These are phyloP conservation scores for Mohoua ochrocephala DNA, from an alignment of 2,113 vertebrate genomes.

Conservation along the genomic window DNA sequence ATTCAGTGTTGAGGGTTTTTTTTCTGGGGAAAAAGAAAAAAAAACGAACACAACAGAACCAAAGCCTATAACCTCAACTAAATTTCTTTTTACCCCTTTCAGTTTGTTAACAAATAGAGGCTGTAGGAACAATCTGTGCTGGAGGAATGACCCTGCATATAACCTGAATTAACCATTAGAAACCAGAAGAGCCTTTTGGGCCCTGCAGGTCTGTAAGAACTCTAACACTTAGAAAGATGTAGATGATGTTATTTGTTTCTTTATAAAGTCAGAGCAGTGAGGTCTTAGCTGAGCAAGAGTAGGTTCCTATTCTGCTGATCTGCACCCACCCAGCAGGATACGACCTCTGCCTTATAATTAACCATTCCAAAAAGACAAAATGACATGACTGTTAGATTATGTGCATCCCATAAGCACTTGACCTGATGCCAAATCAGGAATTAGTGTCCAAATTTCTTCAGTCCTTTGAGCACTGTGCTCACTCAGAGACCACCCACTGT, in stretches of 20 bases:
- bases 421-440: background rate
- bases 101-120: background rate
- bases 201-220: background rate
- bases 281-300: background rate
- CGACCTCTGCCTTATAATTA: background rate
- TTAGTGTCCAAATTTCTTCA: background rate
- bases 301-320: background rate
- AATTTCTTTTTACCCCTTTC: background rate
- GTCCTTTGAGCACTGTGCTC: background rate
- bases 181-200: background rate
- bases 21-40: accelerated
- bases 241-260: background rate
- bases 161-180: background rate
- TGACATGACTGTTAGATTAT: background rate
- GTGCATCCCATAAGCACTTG: background rate
- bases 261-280: background rate
- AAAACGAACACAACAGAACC: accelerated
- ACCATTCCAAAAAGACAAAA: background rate
- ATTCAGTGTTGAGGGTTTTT: background rate
- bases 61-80: background rate
- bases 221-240: background rate
- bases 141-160: background rate
- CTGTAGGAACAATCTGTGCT: background rate
- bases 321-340: background rate
- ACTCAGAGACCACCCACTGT: background rate